Evolutionary conservation across 2,113 vertebrate species (phyloP).

Genomic region (Cyphotilapia sp.): DNA sequence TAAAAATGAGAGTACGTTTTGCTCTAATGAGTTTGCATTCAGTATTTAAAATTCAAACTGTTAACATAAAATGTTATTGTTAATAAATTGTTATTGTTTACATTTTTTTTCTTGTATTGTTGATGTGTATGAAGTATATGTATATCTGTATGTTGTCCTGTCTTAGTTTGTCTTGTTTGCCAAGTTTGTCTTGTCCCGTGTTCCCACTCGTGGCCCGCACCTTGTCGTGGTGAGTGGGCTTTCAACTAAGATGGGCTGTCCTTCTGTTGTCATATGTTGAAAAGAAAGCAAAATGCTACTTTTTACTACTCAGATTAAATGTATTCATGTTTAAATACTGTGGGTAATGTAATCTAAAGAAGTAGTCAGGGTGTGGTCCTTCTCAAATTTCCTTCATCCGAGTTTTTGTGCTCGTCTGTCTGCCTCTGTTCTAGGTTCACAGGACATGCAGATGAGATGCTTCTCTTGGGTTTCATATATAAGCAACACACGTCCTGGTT

Average conservation of each 20-base stretch:
- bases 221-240: accelerated
- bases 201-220: not conserved
- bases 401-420: no score
- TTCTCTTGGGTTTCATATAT: no score
- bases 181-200: accelerated
- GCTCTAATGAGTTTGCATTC: accelerated
- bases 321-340: not conserved
- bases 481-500: no score
- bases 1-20: not conserved
- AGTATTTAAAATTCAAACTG: not conserved
- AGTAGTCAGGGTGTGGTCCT: no score
- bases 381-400: no score
- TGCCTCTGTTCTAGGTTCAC: no score
- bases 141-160: accelerated
- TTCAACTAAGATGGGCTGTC: not conserved
- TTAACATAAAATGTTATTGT: accelerated
- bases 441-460: no score
- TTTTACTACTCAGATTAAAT: accelerated
- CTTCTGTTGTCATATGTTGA: accelerated
- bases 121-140: not conserved
- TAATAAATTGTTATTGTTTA: not conserved
- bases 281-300: accelerated
- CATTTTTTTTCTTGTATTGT: accelerated
- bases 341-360: not conserved
- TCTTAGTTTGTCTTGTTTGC: not conserved